Evolutionary conservation across 2,113 vertebrate species (phyloP), one percentile per base, ranked within the genome.

Genomic region (Anolis sagrei): DNA sequence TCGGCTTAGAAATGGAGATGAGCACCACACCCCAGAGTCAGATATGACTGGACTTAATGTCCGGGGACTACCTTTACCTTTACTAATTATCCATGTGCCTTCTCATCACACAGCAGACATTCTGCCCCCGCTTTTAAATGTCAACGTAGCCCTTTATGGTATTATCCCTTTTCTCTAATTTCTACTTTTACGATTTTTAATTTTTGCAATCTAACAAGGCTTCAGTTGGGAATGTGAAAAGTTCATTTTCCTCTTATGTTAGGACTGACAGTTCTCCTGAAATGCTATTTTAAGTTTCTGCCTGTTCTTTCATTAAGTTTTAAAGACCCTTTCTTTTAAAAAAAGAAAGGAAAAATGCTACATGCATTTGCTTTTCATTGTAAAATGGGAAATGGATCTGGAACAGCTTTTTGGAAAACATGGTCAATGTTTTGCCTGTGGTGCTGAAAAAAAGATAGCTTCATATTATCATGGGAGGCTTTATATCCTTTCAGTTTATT

Each of bases 361-460:
- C 76, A 84, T 21, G 58, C 69, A 44, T 78, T 79, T 83, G 75
- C 81, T 83, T 88, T 79, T 79, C 69, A 54, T 79, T 83, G 54
- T 44, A 27, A 75, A 83, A 79, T 74, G 44, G 48, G 64, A 82
- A 70, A 82, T 27, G 32, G 34, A 68, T n/a, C 49, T 16, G 10
- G 36, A 87, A 62, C 68, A 62, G 66, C 51, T 79, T 83, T 73
- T 58, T 29, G 81, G 68, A 68, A 83, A 79, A 36, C 8, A 58
- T 62, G 29, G 68, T 2, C 44, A 49, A 36, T 64, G 61, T 81
- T 74, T 29, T 36, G 64, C 34, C 74, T 61, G 81, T 27, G 7
- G 8, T 34, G 23, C 32, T 83, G 39, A 84, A 68, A 68, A 58
- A 16, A 58, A 58, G 39, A 44, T 66, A 14, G 16, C 48, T 27